These are phyloP conservation scores for Tylochromis polylepis DNA, from an alignment of 2,113 vertebrate genomes.

Conservation along the genomic window DNA sequence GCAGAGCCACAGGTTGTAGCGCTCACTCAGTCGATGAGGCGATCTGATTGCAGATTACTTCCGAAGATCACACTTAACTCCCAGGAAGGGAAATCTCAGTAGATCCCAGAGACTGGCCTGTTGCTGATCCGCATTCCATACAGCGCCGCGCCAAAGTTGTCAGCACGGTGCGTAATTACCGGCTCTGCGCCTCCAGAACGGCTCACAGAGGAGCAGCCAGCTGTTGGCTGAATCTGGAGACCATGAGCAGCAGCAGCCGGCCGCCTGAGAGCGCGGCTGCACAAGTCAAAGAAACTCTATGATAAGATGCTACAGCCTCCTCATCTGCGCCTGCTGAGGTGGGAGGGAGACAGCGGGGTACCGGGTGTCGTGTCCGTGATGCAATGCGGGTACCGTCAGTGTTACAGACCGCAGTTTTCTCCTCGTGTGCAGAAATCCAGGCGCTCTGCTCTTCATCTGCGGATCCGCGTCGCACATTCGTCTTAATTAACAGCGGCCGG, in stretches of 20 bases:
- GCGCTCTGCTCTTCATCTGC: conserved; percentile 39
- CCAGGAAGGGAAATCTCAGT: neutral
- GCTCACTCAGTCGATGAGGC: conserved; percentile 8
- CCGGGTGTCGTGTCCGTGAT: conserved; percentile 72
- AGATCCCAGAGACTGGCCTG: conserved; percentile 29
- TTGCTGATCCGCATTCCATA: conserved; percentile 48
- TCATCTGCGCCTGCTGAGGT: conserved; percentile 34
- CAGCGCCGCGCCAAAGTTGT: conserved; percentile 52
- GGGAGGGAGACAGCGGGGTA: conserved; percentile 57
- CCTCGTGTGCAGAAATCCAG: conserved; percentile 37
- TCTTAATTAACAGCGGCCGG: conserved; percentile 49
- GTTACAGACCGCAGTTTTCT: conserved; percentile 45
- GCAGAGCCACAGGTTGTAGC: conserved; percentile 67
- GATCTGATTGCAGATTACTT: neutral
- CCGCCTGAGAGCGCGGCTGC: neutral
- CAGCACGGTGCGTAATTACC: conserved; percentile 46
- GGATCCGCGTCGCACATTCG: conserved; percentile 52
- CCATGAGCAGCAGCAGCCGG: conserved; percentile 7
- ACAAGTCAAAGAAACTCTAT: conserved; percentile 24
- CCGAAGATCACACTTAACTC: neutral
- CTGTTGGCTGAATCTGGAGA: conserved; percentile 18
- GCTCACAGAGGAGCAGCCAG: conserved; percentile 2
- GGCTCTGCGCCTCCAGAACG: conserved; percentile 22
- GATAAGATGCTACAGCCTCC: conserved; percentile 38
- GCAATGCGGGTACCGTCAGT: conserved; percentile 74